phyloP scores from a whole-genome alignment of 2,888 invertebrate species.

The Enchytraeus crypticus region DNA sequence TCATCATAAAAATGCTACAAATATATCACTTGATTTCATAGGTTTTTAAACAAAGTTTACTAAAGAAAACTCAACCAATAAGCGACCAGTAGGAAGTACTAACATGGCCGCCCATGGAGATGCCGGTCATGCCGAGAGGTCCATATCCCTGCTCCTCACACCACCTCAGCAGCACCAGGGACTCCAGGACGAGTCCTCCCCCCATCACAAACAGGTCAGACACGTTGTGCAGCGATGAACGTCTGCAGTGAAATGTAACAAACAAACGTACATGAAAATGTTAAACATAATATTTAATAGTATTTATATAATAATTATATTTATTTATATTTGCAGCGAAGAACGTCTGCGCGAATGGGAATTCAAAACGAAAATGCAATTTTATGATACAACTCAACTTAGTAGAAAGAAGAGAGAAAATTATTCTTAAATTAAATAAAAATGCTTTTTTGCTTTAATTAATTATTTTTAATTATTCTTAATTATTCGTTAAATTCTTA shows the following conservation, averaged over 20 bases:
- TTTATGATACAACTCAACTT: neutral
- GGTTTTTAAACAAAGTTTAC: no score
- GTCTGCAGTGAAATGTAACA: constrained; percentile 56
- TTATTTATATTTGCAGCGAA: neutral
- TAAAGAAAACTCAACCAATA: no score
- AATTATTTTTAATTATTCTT: no score
- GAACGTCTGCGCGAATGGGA: neutral
- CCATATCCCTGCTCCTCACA: constrained; percentile 79
- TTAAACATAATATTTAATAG: neutral
- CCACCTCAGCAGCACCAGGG: constrained; percentile 84
- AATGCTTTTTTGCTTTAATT: no score
- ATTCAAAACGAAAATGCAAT: neutral
- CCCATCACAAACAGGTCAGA: constrained; percentile 99
- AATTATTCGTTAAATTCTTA: no score
- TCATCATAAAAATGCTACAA: no score
- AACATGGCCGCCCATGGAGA: constrained; percentile 97
- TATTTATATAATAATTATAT: neutral
- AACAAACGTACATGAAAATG: constrained; percentile 1
- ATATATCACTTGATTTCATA: no score
- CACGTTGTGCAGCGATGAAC: constrained; percentile 85
- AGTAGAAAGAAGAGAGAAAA: neutral
- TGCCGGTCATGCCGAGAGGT: constrained; percentile 84
- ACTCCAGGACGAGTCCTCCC: constrained; percentile 86
- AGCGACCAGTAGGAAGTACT: no score
- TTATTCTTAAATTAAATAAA: no score